phyloP scores from a whole-genome alignment of 1,140 invertebrate genomes.

The Drosophila funebris region DNA sequence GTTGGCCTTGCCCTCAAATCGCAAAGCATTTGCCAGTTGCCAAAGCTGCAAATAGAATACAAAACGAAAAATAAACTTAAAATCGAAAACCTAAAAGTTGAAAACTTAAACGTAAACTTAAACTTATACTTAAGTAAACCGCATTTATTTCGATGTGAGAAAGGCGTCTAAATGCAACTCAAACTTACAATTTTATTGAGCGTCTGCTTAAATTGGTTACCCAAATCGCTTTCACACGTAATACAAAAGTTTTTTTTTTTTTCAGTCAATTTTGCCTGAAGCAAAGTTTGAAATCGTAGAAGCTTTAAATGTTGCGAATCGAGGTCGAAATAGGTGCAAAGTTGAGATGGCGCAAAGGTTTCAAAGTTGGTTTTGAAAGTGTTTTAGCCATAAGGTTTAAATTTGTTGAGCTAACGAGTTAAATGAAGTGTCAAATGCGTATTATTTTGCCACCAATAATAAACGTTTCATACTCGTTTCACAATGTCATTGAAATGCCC shows the following conservation, averaged over 20 bases:
- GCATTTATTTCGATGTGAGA: neutral
- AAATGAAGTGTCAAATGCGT: too few species aligned
- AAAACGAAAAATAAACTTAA: neutral
- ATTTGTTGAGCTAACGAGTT: too few species aligned
- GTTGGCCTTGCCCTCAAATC: neutral
- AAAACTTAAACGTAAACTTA: neutral
- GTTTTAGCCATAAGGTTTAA: too few species aligned
- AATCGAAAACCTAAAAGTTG: too few species aligned
- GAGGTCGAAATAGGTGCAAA: neutral
- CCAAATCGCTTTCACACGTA: neutral
- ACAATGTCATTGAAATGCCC: too few species aligned
- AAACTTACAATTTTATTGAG: neutral
- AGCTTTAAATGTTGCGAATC: neutral
- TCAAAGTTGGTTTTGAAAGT: neutral
- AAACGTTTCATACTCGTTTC: slow-evolving; percentile 8
- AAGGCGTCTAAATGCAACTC: neutral
- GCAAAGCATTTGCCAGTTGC: neutral
- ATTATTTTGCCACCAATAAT: too few species aligned
- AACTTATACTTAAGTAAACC: neutral
- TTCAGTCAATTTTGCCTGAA: neutral
- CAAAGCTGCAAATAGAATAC: neutral
- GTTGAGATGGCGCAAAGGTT: neutral
- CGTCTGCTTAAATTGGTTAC: neutral
- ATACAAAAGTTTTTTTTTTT: neutral
- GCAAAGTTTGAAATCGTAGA: neutral